Conservation (phyloP, 64 coral and sea anemone genomes). For the Hydrozoanthus tunicans region DNA sequence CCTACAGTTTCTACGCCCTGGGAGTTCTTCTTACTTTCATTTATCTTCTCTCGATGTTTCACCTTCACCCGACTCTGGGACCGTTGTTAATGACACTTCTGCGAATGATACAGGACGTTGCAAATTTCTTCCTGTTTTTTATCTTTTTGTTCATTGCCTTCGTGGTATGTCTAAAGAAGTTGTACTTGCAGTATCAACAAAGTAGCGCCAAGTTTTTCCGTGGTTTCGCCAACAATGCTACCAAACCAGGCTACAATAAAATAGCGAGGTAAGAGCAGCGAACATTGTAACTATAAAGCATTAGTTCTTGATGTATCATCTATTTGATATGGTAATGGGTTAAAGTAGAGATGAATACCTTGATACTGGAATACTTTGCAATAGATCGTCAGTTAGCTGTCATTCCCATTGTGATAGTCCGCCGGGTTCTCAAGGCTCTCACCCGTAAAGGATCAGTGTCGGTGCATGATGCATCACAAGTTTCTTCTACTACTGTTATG, state of each 20-base stretch:
- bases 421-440: no score
- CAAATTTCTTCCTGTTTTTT: constrained; percentile 35
- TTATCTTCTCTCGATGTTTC: constrained; percentile 40
- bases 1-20: constrained; percentile 18
- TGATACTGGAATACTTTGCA: background rate
- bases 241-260: background rate
- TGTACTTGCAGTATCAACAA: constrained; percentile 27
- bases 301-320: background rate
- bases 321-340: no score
- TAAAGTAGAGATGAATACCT: background rate
- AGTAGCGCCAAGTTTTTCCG: constrained; percentile 4
- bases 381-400: no score
- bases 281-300: background rate
- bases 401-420: no score
- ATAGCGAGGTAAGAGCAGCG: background rate
- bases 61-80: constrained; percentile 26
- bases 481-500: no score
- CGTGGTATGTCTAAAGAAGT: constrained; percentile 43
- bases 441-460: no score
- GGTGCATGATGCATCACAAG: no score
- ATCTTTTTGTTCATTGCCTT: constrained; percentile 31
- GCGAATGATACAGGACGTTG: constrained; percentile 26
- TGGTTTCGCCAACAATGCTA: background rate
- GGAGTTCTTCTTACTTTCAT: constrained; percentile 21
- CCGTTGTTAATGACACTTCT: constrained; percentile 44